Percentiles rank a stretch among this genome's conserved stretches.
phyloP scores from a whole-genome alignment of 2,888 invertebrate genomes.

The Pseudococcus longispinus region DNA sequence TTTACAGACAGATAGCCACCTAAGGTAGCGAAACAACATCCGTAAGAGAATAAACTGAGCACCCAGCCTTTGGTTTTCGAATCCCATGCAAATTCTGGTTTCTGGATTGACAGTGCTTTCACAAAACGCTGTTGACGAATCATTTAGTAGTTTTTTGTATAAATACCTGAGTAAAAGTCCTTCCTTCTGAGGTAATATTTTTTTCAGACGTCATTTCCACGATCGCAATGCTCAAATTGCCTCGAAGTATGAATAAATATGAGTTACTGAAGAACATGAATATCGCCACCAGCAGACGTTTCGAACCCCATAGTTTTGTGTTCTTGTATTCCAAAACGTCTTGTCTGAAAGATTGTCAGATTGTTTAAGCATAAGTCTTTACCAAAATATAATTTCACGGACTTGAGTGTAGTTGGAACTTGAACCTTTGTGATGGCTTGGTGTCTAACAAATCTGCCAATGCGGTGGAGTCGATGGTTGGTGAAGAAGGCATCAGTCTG shows the following conservation, averaged over 20 bases:
- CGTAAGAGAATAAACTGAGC: slow-evolving; percentile 87
- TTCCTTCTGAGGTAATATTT: not conserved
- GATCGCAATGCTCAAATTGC: slow-evolving; percentile 91
- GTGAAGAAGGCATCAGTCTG: too few relatives aligned
- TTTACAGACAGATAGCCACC: slow-evolving; percentile 84
- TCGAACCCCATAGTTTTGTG: slow-evolving; percentile 13
- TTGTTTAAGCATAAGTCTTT: not conserved
- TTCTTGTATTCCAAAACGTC: not conserved
- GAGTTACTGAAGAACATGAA: slow-evolving; percentile 85
- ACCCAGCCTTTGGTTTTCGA: slow-evolving; percentile 78
- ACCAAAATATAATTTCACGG: not conserved
- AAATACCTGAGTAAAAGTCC: not conserved
- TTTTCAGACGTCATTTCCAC: slow-evolving; percentile 80
- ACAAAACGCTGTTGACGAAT: too few relatives aligned
- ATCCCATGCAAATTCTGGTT: slow-evolving; percentile 81
- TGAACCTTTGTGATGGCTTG: too few relatives aligned
- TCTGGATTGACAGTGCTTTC: slow-evolving; percentile 63
- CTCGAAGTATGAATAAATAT: slow-evolving; percentile 81
- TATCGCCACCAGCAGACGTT: slow-evolving; percentile 74
- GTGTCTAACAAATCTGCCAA: too few relatives aligned
- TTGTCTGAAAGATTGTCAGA: not conserved
- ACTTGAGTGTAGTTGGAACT: too few relatives aligned
- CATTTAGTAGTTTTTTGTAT: too few relatives aligned
- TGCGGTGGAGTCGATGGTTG: too few relatives aligned
- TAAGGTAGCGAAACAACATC: slow-evolving; percentile 83